Percentiles rank a stretch among this genome's conserved stretches.
phyloP scores from a whole-genome alignment of 2,888 invertebrate genomes.

The Netelia inedita region DNA sequence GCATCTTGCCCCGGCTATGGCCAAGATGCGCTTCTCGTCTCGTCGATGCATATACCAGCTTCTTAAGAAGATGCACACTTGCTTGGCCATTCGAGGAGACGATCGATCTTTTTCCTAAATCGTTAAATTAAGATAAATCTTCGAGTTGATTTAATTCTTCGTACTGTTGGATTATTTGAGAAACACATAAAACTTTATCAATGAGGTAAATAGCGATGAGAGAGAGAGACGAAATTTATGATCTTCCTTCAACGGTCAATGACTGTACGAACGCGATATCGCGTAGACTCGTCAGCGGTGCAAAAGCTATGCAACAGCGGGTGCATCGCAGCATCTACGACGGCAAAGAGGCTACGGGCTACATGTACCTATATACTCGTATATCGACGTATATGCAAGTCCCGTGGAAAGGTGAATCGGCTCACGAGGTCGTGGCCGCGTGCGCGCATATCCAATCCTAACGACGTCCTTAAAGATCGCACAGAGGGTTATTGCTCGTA shows the following conservation, averaged over 20 bases:
- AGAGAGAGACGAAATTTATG: no score
- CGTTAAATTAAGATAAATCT: no score
- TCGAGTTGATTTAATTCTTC: no score
- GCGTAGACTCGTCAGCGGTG: conserved; percentile 21
- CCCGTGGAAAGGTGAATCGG: conserved; percentile 78
- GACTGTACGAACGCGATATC: neutral
- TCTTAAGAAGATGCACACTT: conserved; percentile 27
- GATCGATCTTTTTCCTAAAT: conserved; percentile 11
- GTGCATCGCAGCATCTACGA: conserved; percentile 44
- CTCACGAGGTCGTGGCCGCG: conserved; percentile 82
- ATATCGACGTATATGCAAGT: conserved; percentile 29
- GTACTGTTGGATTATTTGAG: no score
- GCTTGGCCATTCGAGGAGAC: conserved; percentile 11
- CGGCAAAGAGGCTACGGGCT: no score
- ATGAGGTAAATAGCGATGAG: no score
- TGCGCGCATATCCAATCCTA: conserved; percentile 81
- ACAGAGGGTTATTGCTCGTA: conserved; percentile 81
- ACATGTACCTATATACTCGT: neutral
- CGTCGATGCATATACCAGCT: conserved; percentile 52
- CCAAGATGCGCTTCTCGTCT: conserved; percentile 55
- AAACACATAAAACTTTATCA: no score
- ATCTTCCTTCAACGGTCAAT: conserved; percentile 7
- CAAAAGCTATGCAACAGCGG: conserved; percentile 48
- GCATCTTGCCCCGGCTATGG: conserved; percentile 35
- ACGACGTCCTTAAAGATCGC: conserved; percentile 81